phyloP scores from a whole-genome alignment of 2,797 vertebrate genomes.

The Chloroceryle amazona region DNA sequence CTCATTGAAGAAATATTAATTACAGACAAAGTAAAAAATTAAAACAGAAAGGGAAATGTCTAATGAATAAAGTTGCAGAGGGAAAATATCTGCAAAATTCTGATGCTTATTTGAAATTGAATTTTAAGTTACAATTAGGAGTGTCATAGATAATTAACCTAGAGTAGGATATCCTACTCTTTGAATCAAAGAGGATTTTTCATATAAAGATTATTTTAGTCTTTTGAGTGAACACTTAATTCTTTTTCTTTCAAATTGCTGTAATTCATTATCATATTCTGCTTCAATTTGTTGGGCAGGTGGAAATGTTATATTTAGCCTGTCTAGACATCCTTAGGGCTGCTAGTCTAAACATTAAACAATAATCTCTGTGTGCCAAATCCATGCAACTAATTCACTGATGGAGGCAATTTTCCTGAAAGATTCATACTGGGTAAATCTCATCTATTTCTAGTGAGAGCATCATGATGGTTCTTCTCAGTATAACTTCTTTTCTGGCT shows the following conservation, averaged over 20 bases:
- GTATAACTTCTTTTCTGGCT: not conserved
- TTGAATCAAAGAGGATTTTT: not conserved
- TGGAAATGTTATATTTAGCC: not conserved
- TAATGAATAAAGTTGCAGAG: not conserved
- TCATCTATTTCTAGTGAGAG: not conserved
- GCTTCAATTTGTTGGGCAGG: not conserved
- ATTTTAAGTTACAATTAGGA: not conserved
- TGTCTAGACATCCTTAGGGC: constrained; percentile 4
- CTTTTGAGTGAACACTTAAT: not conserved
- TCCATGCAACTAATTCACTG: not conserved
- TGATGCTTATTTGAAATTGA: not conserved
- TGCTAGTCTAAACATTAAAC: constrained; percentile 11
- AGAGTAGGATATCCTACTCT: not conserved
- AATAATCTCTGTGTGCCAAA: not conserved
- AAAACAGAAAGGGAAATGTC: not conserved
- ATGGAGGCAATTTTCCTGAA: not conserved
- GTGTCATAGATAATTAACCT: not conserved
- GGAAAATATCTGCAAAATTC: not conserved
- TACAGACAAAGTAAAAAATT: not conserved
- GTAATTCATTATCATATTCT: not conserved
- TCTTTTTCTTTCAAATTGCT: not conserved
- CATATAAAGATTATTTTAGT: not conserved
- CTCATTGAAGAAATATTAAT: not conserved
- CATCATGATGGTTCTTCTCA: not conserved
- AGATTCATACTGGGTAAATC: not conserved